Base-by-base conservation (phyloP, 1,140 invertebrate species). In the Neodiprion virginianus region DNA sequence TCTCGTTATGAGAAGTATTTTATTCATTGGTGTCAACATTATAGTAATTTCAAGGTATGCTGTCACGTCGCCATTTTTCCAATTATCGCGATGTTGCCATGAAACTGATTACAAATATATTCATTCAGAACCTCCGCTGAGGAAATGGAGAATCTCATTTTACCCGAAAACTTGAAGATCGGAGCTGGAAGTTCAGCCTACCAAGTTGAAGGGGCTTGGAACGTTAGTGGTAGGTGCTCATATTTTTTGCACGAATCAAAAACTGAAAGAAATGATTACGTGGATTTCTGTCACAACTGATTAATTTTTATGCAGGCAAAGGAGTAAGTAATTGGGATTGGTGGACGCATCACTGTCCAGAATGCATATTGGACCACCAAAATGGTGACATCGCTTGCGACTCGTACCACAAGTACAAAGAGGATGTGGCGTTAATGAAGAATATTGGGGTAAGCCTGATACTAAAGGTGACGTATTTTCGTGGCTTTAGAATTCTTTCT, bases 341-440 rank as follows among this genome's bases (percentile, higher is more conserved):
- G 9, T 65, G 80, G 8, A 76, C 74, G 2, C 84, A 85, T 71
- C 75, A 72, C 8, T 49, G 73, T 53, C 77, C 80, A 17, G 67
- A 76, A 12, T 79, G 76, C 11, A 83, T 90, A 12, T 73, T 69
- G 7, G 88, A 90, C 76, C 50, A 74, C 7, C 78, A 72, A 50
- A 88, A 75, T 72, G 89, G 87, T 8, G 92, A 94, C 81, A 80
- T 93, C 17, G 92, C 93, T 0, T 91, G 89, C 75, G 91, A 94
- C 81, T 93, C 92, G 14, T 94, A 94, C 83, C 86, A 94, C 79
- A 86, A 91, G 53, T 93, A 91, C 81, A 84, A 88, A 65, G 91
- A 93, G 76, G 94, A 95, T 84, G 90, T 94, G 0, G 83, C 89
- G 53, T 84, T 91, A 68, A 80, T 94, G 5, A 88, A 87, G 23